These are phyloP conservation scores for Calephelis nemesis DNA, from an alignment of 1,140 invertebrate species.

Conservation along the genomic window DNA sequence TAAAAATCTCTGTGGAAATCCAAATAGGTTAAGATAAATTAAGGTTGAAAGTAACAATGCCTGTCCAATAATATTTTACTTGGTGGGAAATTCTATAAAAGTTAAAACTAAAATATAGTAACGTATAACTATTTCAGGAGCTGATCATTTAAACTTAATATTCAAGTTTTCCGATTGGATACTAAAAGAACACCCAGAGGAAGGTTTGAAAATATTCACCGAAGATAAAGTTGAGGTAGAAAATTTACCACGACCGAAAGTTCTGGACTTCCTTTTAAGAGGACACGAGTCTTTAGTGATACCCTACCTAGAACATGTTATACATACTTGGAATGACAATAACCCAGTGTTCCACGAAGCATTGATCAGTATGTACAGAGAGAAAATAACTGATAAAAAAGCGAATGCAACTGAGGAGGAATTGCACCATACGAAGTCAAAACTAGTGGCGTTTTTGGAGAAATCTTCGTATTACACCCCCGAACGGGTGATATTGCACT, in stretches of 20 bases:
- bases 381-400: slow-evolving; percentile 77
- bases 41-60: too few species aligned
- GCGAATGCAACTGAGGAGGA: slow-evolving; percentile 81
- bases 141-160: slow-evolving; percentile 93
- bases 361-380: slow-evolving; percentile 91
- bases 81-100: too few species aligned
- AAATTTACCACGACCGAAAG: slow-evolving; percentile 90
- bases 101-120: too few species aligned
- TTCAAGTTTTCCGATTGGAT: slow-evolving; percentile 98
- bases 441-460: slow-evolving; percentile 91
- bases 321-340: slow-evolving; percentile 92
- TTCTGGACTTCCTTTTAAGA: slow-evolving; percentile 92
- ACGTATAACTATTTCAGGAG: slow-evolving; percentile 73
- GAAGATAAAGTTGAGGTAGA: slow-evolving; percentile 95
- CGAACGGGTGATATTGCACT: slow-evolving; percentile 92
- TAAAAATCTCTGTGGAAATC: too few species aligned
- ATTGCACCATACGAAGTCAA: slow-evolving; percentile 84
- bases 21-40: too few species aligned
- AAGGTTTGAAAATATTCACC: slow-evolving; percentile 96
- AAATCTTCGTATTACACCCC: slow-evolving; percentile 91
- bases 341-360: slow-evolving; percentile 94
- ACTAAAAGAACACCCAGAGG: slow-evolving; percentile 90
- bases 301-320: slow-evolving; percentile 96
- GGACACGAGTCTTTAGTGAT: slow-evolving; percentile 91
- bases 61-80: too few species aligned